These are phyloP conservation scores for Yponomeuta evonymella DNA, from an alignment of 2,888 invertebrate species.

Conservation along the genomic window DNA sequence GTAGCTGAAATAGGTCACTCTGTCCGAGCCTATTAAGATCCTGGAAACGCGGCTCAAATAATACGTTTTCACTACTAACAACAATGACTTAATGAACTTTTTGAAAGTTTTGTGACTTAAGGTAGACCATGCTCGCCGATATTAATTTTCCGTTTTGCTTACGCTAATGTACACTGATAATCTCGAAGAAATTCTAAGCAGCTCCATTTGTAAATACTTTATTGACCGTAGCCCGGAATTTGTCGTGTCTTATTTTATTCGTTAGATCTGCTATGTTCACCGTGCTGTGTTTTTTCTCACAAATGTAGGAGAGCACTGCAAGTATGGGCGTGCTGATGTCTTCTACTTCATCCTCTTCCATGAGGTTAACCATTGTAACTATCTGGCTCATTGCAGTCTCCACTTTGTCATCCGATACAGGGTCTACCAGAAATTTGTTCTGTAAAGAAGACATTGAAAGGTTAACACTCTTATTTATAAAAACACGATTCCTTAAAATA, in stretches of 20 bases:
- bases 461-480: background rate
- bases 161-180: background rate
- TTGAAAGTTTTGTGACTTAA: too few species aligned
- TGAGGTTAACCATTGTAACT: slow-evolving; percentile 32
- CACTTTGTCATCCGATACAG: slow-evolving; percentile 42
- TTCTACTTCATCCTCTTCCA: slow-evolving; percentile 35
- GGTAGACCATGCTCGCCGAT: too few species aligned
- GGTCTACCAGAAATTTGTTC: slow-evolving; percentile 53
- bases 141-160: too few species aligned
- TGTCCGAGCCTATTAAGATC: too few species aligned
- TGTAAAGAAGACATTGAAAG: slow-evolving; percentile 36
- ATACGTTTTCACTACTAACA: too few species aligned
- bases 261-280: slow-evolving; percentile 30
- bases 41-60: too few species aligned
- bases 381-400: slow-evolving; percentile 37
- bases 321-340: slow-evolving; percentile 38
- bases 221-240: slow-evolving; percentile 32
- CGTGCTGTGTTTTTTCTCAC: slow-evolving; percentile 36
- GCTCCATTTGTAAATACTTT: slow-evolving; percentile 26
- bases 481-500: too few species aligned
- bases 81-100: too few species aligned
- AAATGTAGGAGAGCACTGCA: slow-evolving; percentile 50
- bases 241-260: slow-evolving; percentile 32
- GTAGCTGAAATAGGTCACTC: too few species aligned
- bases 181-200: background rate